Base-by-base conservation (phyloP, 2,888 invertebrate genomes). In the Myathropa florea region DNA sequence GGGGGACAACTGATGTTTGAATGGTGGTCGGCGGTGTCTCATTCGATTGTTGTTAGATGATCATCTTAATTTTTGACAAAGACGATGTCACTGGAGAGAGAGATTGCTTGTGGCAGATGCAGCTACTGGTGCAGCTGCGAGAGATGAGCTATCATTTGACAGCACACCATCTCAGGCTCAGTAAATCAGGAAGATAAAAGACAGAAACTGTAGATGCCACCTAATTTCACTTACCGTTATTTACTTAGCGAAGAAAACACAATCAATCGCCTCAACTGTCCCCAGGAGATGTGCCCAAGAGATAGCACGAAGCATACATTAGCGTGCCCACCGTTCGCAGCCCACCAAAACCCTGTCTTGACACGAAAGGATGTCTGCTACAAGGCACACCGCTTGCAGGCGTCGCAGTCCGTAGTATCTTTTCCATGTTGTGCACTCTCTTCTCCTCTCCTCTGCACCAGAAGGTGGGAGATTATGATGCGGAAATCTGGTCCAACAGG, bases 401-500 rank as follows among this genome's bases (percentile, higher is more conserved):
- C n/a, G 39, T 4, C 1, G 6, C 3, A n/a, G 4, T 14, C 2
- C n/a, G 2, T 2, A 4, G 39, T 36, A 36, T 10, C 14, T 4
- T 28, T 3, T 7, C 7, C 7, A 7, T 28, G 28, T 9, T 33
- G 10, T 33, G 33, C 46, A n/a, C 57, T 4, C 12, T 57, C 24
- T 23, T 14, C 12, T 21, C 18, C 7, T 36, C 46, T 14, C 21
- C 24, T 4, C n/a, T 23, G 30, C 12, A 26, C 60, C 36, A 55
- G n/a, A n/a, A 64, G 65, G 73, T 77, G 81, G 76, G 67, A 81
- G 71, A 67, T 55, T 75, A 36, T 71, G 75, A 84, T 81, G 76
- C 71, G 81, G 65, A 81, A 72, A 84, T 84, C 83, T 86, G 70
- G 85, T 83, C 61, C 78, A 86, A 78, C 85, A 86, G 85, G 85